These are phyloP conservation scores for Bos javanicus DNA, from an alignment of 2,113 vertebrate species.

Conservation along the genomic window DNA sequence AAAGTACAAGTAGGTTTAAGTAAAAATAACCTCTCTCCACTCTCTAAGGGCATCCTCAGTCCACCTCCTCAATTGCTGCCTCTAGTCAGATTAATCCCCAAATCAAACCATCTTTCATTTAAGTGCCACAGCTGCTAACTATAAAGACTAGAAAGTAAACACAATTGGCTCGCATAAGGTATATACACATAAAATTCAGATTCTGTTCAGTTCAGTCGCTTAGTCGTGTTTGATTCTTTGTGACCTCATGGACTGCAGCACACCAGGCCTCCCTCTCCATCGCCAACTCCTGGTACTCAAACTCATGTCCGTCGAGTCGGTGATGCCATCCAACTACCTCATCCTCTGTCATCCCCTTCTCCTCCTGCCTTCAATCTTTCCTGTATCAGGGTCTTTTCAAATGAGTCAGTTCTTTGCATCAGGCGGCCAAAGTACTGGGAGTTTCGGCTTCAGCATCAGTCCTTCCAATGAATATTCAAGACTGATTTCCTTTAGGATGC, in stretches of 20 bases:
- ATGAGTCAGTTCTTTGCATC: not conserved
- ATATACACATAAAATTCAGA: not conserved
- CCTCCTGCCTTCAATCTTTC: not conserved
- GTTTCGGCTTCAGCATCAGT: not conserved
- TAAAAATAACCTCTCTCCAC: not conserved
- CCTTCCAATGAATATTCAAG: not conserved
- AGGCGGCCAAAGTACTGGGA: not conserved
- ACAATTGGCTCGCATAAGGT: not conserved
- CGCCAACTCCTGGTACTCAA: accelerated
- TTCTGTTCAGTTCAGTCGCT: not conserved
- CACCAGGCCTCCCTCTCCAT: accelerated
- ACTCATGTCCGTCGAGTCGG: not conserved
- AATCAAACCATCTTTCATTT: constrained; percentile 15
- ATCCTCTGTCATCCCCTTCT: not conserved
- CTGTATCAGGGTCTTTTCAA: not conserved
- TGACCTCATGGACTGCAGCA: not conserved
- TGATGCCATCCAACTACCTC: not conserved
- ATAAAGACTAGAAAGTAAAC: not conserved
- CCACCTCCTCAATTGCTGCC: not conserved
- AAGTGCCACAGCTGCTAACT: not conserved
- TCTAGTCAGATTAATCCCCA: not conserved
- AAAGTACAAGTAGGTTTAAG: not conserved
- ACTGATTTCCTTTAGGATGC: not conserved
- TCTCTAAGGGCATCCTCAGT: not conserved
- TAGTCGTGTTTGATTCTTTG: not conserved